Evolutionary conservation across 2,888 invertebrate genomes (phyloP).

Genomic region (Rhopalosiphum nymphaeae): DNA sequence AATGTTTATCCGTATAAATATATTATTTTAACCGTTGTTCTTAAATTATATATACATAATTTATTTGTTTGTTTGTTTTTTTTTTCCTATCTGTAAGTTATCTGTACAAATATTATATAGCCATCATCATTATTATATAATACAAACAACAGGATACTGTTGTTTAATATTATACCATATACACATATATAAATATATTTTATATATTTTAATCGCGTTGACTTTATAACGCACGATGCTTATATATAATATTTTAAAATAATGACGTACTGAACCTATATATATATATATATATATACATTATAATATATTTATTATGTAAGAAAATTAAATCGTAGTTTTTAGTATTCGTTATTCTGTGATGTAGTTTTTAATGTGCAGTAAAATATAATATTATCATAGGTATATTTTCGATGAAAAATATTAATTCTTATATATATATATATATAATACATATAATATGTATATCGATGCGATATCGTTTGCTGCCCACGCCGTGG

Average conservation of each 20-base stretch:
- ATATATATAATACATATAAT: background rate
- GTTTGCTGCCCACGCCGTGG: background rate
- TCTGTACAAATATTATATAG: background rate
- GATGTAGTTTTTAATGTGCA: constrained; percentile 54
- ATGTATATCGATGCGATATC: background rate
- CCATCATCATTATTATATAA: background rate
- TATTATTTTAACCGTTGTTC: background rate
- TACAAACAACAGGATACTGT: background rate
- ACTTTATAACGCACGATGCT: background rate
- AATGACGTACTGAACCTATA: constrained; percentile 33
- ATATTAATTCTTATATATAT: background rate
- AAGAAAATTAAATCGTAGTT: constrained; percentile 16
- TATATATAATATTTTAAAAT: background rate
- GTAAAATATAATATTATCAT: background rate
- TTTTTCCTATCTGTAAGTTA: background rate
- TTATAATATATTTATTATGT: background rate
- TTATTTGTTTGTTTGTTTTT: background rate
- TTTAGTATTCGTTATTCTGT: constrained; percentile 52
- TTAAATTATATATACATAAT: background rate
- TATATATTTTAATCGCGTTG: background rate
- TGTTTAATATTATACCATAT: background rate
- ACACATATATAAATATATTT: no score
- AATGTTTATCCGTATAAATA: background rate
- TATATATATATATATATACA: background rate
- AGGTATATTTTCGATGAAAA: background rate